These are phyloP conservation scores for Coelopa pilipes DNA, from an alignment of 2,888 invertebrate genomes.

Conservation along the genomic window DNA sequence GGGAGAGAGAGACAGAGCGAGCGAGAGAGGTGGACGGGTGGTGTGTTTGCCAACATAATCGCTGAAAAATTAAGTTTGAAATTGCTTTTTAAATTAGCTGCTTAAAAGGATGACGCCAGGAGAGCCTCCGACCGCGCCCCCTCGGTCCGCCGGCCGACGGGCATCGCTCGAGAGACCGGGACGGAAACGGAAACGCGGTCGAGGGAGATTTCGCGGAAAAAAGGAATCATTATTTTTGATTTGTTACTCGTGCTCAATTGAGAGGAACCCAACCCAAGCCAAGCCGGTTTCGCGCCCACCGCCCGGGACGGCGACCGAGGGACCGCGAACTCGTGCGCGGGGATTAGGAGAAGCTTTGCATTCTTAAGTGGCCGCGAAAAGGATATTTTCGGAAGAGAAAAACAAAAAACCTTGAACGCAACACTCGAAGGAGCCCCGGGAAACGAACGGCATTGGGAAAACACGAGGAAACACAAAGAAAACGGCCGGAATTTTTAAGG, in stretches of 20 bases:
- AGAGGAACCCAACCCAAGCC: neutral
- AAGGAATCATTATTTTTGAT: slow-evolving; percentile 24
- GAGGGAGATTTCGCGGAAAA: neutral
- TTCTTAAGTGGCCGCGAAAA: slow-evolving; percentile 35
- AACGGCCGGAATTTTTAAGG: slow-evolving; percentile 18
- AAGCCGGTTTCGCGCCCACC: too few relatives aligned
- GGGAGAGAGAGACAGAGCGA: neutral
- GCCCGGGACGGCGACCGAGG: neutral
- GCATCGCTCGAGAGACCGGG: too few relatives aligned
- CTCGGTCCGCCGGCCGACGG: too few relatives aligned
- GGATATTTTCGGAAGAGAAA: slow-evolving; percentile 7
- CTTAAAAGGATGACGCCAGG: slow-evolving; percentile 27
- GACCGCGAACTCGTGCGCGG: neutral
- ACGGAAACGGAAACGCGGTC: neutral
- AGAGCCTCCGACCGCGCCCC: too few relatives aligned
- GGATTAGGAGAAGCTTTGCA: slow-evolving; percentile 29
- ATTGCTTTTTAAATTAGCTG: slow-evolving; percentile 37
- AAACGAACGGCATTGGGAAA: neutral
- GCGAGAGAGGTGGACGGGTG: neutral
- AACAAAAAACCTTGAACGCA: neutral
- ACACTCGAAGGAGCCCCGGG: neutral
- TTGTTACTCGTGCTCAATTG: slow-evolving; percentile 23
- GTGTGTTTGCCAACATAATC: slow-evolving; percentile 48
- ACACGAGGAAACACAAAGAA: slow-evolving; percentile 16
- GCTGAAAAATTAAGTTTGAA: slow-evolving; percentile 49